These are phyloP conservation scores for Thymelicus acteon DNA, from an alignment of 2,888 invertebrate species.

Conservation along the genomic window DNA sequence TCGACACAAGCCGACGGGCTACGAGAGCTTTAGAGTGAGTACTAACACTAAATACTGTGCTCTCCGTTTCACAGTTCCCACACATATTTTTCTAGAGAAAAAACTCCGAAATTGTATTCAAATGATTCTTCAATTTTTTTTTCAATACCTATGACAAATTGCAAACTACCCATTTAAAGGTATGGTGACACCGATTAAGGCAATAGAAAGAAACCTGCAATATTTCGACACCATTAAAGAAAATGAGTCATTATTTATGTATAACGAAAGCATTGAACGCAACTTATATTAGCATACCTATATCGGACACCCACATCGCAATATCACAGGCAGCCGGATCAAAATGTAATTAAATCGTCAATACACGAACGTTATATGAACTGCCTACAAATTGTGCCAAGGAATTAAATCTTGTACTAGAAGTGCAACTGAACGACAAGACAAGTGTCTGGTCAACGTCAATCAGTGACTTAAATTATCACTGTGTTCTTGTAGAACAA, in stretches of 20 bases:
- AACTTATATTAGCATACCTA: constrained; percentile 70
- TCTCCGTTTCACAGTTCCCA: no score
- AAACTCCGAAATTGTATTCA: no score
- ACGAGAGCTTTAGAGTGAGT: no score
- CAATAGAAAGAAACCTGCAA: constrained; percentile 23
- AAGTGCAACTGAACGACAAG: constrained; percentile 36
- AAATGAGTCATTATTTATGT: constrained; percentile 50
- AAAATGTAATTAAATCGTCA: constrained; percentile 82
- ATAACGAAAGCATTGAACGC: constrained; percentile 62
- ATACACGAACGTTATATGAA: constrained; percentile 79
- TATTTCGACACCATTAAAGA: constrained; percentile 24
- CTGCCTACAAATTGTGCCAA: constrained; percentile 64
- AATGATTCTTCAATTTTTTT: no score
- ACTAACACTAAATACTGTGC: no score
- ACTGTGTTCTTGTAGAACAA: neutral
- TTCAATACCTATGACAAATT: neutral
- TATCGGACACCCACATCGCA: constrained; percentile 83
- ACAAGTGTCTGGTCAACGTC: neutral
- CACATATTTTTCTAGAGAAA: no score
- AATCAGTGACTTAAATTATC: neutral
- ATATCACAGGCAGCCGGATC: constrained; percentile 74
- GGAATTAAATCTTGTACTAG: constrained; percentile 52
- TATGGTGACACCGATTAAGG: neutral
- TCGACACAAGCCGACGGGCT: no score
- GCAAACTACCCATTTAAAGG: neutral